Conservation (phyloP, 2,888 invertebrate genomes). For the Ectobius pallidus region DNA sequence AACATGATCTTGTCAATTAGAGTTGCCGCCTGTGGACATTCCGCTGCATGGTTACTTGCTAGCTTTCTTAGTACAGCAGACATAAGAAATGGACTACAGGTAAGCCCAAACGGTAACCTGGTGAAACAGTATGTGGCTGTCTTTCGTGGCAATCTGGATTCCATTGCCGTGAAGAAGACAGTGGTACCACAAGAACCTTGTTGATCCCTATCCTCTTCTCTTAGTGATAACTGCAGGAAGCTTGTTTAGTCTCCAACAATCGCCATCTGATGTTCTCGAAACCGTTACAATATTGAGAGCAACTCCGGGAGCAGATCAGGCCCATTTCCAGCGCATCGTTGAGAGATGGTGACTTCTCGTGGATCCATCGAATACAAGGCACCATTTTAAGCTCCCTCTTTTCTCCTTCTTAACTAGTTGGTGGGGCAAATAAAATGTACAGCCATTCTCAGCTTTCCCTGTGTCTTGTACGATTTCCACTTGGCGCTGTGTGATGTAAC, state of each 20-base stretch:
- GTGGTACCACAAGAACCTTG: neutral
- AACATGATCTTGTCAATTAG: neutral
- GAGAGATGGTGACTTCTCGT: neutral
- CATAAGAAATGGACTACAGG: neutral
- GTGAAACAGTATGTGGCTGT: neutral
- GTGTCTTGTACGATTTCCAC: neutral
- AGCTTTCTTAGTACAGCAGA: conserved; percentile 1
- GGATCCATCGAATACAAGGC: neutral
- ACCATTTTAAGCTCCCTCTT: neutral
- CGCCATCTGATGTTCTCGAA: neutral
- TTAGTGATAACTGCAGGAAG: neutral
- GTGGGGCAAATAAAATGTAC: neutral
- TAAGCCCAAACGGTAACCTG: neutral
- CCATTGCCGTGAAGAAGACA: neutral
- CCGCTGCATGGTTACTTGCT: neutral
- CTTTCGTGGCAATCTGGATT: neutral
- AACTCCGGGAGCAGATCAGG: no score
- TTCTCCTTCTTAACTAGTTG: no score
- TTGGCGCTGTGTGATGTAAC: neutral
- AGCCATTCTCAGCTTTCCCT: neutral
- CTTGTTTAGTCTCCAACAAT: neutral
- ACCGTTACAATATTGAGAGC: neutral
- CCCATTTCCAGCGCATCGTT: conserved; percentile 8
- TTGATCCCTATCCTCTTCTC: neutral
- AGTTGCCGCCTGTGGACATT: neutral